A percentile compares a stretch with the other conserved stretches of the same genome.
Conservation (phyloP, 1,140 invertebrate species). For the Drosophila cardini region DNA sequence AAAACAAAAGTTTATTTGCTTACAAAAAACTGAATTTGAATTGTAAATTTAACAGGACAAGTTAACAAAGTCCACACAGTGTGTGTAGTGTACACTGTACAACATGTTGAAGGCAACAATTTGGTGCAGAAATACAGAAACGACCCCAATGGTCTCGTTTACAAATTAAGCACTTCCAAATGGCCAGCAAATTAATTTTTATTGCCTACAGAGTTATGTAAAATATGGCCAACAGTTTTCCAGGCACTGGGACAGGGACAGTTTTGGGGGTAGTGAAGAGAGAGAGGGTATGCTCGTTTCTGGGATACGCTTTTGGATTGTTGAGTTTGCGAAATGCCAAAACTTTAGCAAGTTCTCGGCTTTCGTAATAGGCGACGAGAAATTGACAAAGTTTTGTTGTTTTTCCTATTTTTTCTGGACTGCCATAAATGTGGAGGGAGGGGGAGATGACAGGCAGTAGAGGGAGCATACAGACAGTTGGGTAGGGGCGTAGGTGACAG, state of each 20-base stretch:
- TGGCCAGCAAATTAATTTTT: slow-evolving; percentile 82
- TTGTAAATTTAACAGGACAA: background rate
- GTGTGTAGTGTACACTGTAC: slow-evolving; percentile 38
- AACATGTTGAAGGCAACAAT: slow-evolving; percentile 61
- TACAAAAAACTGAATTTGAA: background rate
- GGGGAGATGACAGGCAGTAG: background rate
- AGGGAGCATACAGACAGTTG: slow-evolving; percentile 2
- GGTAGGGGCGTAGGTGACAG: slow-evolving; percentile 36
- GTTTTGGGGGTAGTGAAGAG: background rate
- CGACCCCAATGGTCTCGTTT: slow-evolving; percentile 79
- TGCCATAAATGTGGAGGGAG: slow-evolving; percentile 24
- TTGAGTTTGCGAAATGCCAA: slow-evolving; percentile 59
- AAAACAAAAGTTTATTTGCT: background rate
- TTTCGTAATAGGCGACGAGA: slow-evolving; percentile 48
- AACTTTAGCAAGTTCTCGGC: slow-evolving; percentile 58
- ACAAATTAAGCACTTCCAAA: slow-evolving; percentile 83
- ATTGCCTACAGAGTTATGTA: slow-evolving; percentile 79
- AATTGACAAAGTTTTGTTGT: slow-evolving; percentile 73
- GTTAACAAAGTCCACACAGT: too few species aligned
- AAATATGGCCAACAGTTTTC: slow-evolving; percentile 62
- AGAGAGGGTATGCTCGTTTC: background rate
- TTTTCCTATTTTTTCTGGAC: slow-evolving; percentile 8
- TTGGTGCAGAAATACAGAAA: slow-evolving; percentile 48
- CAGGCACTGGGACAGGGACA: background rate
- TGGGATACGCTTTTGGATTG: slow-evolving; percentile 22